Evolutionary conservation across 1,140 invertebrate genomes (phyloP), one percentile per base, ranked within the genome.

Genomic region (Patella vulgata): DNA sequence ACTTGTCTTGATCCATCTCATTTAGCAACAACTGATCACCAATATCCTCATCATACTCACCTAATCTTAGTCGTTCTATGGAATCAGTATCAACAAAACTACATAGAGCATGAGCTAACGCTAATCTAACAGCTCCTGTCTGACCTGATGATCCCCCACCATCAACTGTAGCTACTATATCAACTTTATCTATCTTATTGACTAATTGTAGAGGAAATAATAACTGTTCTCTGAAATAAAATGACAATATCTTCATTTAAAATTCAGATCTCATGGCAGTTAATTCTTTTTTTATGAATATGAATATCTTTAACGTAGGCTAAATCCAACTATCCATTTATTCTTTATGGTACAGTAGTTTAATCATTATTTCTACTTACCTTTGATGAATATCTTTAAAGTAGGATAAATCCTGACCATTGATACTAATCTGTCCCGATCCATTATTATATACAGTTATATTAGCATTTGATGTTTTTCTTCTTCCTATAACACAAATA

Each of bases 141-240:
- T 96, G 91, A 23, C 90, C 90, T 36, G 90, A 89, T 31, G 86
- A 82, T 50, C 93, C 93, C 6, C 81, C 82, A 50, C 90, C 90
- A 44, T 87, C 86, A 59, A 86, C 87, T 31, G 92, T 88, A 40
- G 90, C 93, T 80, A 92, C 91, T 19, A 98, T 83, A 85, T 98
- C 95, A 30, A 97, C 91, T 82, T 90, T 86, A 33, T 89, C 88
- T 50, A 91, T 73, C 87, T 93, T 88, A 25, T 88, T 88, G 57
- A 89, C 88, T 74, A 97, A 92, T 68, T 92, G 87, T 46, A 98
- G 85, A 5, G 96, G 96, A 80, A 93, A 95, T 63, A 97, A 81
- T 19, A 97, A 71, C 88, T 93, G 86, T 30, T 85, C 75, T 58
- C 85, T 85, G 63, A 33, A 72, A 66, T 56, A 58, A 58, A 52